These are phyloP conservation scores for Cecidostiba fungosa DNA, from an alignment of 2,888 invertebrate species.

Conservation along the genomic window DNA sequence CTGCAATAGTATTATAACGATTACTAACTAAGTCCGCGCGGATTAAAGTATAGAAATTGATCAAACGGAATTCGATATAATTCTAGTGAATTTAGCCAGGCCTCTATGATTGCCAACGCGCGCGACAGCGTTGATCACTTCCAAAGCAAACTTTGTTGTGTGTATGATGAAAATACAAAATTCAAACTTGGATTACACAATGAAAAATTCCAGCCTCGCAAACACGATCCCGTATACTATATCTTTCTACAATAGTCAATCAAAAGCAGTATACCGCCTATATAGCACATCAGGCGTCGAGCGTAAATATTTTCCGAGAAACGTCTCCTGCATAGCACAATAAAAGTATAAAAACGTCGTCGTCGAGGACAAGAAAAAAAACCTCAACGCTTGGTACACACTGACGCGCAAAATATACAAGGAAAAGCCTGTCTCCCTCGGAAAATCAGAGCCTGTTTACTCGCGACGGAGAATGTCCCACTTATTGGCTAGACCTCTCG, in stretches of 20 bases:
- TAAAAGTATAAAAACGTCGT: neutral
- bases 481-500: neutral
- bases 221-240: neutral
- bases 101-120: neutral
- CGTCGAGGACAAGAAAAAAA: neutral
- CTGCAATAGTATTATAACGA: too few relatives aligned
- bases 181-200: neutral
- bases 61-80: neutral
- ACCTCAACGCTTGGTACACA: too few relatives aligned
- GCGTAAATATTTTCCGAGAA: slow-evolving; percentile 4
- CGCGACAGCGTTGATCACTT: neutral
- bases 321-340: neutral
- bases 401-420: neutral
- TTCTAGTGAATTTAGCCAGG: neutral
- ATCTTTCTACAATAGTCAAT: neutral
- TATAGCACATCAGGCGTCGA: neutral
- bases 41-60: neutral
- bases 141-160: neutral
- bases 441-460: slow-evolving; percentile 2
- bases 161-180: neutral
- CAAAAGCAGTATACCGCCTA: neutral
- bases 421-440: neutral
- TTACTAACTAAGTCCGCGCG: neutral
- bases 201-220: neutral
- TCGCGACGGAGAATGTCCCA: neutral